phyloP scores from a whole-genome alignment of 2,797 vertebrate species.

The Poecilia wingei region DNA sequence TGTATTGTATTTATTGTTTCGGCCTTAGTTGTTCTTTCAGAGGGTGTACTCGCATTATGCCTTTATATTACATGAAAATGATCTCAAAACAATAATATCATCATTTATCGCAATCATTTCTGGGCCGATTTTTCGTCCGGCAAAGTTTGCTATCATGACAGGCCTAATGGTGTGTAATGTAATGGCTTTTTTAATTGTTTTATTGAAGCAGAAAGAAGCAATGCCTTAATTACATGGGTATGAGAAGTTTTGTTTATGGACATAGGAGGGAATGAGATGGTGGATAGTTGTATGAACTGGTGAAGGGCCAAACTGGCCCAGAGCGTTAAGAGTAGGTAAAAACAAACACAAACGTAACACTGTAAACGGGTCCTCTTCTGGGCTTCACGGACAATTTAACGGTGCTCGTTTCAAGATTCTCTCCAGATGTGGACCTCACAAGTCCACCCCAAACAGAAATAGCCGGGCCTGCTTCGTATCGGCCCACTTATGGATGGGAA shows the following conservation, averaged over 20 bases:
- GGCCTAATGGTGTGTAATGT: neutral
- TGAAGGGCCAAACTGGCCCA: neutral
- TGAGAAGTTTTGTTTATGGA: neutral
- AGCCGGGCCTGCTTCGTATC: slow-evolving; percentile 41
- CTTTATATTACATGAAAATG: too few species aligned
- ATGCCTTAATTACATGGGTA: neutral
- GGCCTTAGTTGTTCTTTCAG: too few species aligned
- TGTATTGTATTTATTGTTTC: too few species aligned
- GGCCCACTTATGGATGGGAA: slow-evolving; percentile 54
- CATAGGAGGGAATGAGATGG: neutral
- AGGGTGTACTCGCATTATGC: too few species aligned
- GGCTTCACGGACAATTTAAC: slow-evolving; percentile 35
- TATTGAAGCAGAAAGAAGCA: neutral
- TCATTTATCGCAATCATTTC: too few species aligned
- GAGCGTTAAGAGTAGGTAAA: slow-evolving; percentile 4
- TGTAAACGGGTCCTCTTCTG: slow-evolving; percentile 38
- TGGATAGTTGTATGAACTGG: neutral
- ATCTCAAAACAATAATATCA: too few species aligned
- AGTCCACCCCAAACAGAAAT: slow-evolving; percentile 50
- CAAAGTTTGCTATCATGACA: too few species aligned
- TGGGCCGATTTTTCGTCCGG: too few species aligned
- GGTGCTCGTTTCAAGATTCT: slow-evolving; percentile 48
- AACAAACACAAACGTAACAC: slow-evolving; percentile 20
- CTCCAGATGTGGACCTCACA: slow-evolving; percentile 70
- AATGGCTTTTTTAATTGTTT: neutral